Evolutionary conservation across 2,888 invertebrate species (phyloP).

Genomic region (Agriotes lineatus): DNA sequence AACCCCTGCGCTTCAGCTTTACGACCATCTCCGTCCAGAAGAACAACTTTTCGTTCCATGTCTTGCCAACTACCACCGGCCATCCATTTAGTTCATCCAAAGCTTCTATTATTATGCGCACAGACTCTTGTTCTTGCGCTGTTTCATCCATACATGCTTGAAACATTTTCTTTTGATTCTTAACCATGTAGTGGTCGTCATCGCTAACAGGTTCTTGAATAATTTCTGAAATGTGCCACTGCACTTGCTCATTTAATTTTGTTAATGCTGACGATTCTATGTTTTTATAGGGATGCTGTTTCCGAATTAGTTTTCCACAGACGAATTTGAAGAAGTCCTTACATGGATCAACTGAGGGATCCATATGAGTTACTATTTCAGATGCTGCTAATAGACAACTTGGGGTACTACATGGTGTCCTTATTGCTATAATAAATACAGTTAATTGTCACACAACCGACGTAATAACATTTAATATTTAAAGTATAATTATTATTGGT

Average conservation of each 20-base stretch:
- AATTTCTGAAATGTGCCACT: slow-evolving; percentile 19
- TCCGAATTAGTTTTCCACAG: slow-evolving; percentile 78
- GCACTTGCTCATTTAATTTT: slow-evolving; percentile 67
- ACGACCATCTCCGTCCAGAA: slow-evolving; percentile 54
- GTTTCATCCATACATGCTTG: slow-evolving; percentile 51
- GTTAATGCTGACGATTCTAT: slow-evolving; percentile 77
- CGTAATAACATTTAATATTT: too few relatives aligned
- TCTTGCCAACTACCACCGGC: slow-evolving; percentile 53
- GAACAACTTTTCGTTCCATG: slow-evolving; percentile 52
- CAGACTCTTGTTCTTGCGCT: slow-evolving; percentile 45
- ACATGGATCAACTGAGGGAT: slow-evolving; percentile 77
- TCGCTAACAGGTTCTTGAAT: slow-evolving; percentile 23
- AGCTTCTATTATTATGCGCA: slow-evolving; percentile 45
- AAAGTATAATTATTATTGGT: too few relatives aligned
- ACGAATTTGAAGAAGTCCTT: slow-evolving; percentile 83
- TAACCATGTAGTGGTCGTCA: slow-evolving; percentile 23
- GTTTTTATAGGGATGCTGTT: slow-evolving; percentile 66
- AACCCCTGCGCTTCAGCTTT: slow-evolving; percentile 52
- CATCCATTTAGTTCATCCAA: slow-evolving; percentile 56
- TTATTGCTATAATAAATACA: too few relatives aligned
- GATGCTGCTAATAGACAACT: slow-evolving; percentile 81
- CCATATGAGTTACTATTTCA: slow-evolving; percentile 75
- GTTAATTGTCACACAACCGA: too few relatives aligned
- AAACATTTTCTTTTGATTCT: slow-evolving; percentile 43
- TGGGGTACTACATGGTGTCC: slow-evolving; percentile 19